Evolutionary conservation across 1,140 invertebrate species (phyloP), one percentile per base, ranked within the genome.

Genomic region (Achatina immaculata): DNA sequence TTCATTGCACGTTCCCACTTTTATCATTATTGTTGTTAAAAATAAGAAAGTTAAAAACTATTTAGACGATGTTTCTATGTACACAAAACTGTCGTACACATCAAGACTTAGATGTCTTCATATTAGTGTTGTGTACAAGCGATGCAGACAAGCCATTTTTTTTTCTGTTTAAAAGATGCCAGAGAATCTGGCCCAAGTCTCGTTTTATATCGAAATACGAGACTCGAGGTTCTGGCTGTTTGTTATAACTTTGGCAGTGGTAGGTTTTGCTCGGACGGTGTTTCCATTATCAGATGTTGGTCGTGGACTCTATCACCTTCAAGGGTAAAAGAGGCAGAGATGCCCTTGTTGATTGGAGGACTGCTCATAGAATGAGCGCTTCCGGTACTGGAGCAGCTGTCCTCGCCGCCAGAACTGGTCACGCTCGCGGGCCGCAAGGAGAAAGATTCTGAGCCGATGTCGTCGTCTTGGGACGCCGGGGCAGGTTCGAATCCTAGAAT

Each of bases 401-500:
- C 72, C 1, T 74, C 72, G 6, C 45, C 45, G 24, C 43, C 72
- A 42, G 48, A 74, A 34, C 72, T 74, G 9, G 43, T 51, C 43
- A 74, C 72, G n/a, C 72, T 74, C 1, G 3, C 48, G 24, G 72
- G 72, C 14, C 72, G 48, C 16, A 74, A 19, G 43, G 72, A 74
- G 19, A 34, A 74, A 2, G 51, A 48, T 9, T 69, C 68, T 2
- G 68, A 69, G 36, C 68, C 51, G 19, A 31, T 28, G 34, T 51
- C 43, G 31, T 74, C 42, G 45, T 74, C 43, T 7, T 7, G 28
- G 9, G 55, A 11, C 3, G 51, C 19, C 9, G 28, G n/a, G 1
- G 68, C 9, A 16, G 11, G 7, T n/a, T 48, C 77, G 2, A 28
- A 72, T 0, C 89, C 88, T 14, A 94, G 87, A 36, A 94, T 92